phyloP scores from a whole-genome alignment of 2,797 vertebrate genomes.

The Urocyon cinereoargenteus region DNA sequence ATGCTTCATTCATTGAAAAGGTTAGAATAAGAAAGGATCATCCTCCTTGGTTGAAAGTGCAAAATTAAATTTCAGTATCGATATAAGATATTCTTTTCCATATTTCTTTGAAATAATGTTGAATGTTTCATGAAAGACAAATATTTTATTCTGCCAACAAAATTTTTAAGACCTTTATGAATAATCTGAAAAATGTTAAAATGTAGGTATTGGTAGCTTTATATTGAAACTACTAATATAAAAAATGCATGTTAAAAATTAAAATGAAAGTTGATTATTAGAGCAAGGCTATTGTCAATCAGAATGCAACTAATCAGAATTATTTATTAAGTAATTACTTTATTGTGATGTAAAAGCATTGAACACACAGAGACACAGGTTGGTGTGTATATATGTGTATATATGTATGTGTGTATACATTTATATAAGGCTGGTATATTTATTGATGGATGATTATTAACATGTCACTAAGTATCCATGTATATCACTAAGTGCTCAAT shows the following conservation, averaged over 20 bases:
- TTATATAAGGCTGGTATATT: background rate
- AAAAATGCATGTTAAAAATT: background rate
- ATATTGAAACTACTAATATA: background rate
- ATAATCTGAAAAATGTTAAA: constrained; percentile 43
- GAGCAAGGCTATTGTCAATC: background rate
- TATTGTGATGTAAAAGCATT: background rate
- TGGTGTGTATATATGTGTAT: background rate
- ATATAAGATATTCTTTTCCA: constrained; percentile 17
- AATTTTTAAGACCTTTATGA: background rate
- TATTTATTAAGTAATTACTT: constrained; percentile 37
- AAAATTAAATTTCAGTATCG: constrained; percentile 16
- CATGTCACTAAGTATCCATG: background rate
- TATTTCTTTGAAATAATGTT: constrained; percentile 66
- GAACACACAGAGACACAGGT: background rate
- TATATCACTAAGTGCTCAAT: background rate
- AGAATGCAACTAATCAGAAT: background rate
- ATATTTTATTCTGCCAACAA: constrained; percentile 3
- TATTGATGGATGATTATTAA: background rate
- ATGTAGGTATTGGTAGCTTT: background rate
- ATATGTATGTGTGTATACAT: background rate
- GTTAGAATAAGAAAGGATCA: constrained; percentile 42
- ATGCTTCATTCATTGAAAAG: constrained; percentile 48
- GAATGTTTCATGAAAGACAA: constrained; percentile 35
- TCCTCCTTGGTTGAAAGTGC: background rate
- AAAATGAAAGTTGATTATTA: background rate